Evolutionary conservation across 2,797 vertebrate species (phyloP).

Genomic region (Orestias chungarensis): DNA sequence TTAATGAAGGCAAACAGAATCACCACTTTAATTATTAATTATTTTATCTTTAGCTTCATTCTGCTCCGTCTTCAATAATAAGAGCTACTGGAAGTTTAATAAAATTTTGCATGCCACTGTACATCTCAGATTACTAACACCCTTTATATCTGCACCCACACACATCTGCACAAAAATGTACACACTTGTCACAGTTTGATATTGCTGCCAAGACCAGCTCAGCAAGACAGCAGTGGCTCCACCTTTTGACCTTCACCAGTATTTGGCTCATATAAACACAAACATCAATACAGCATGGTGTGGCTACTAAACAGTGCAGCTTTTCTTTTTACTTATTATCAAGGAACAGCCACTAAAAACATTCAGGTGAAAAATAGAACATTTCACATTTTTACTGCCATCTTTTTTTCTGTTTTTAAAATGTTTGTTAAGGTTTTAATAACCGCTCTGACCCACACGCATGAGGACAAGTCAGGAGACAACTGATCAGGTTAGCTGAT

Average conservation of each 20-base stretch:
- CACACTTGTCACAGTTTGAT: constrained; percentile 41
- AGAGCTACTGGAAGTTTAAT: neutral
- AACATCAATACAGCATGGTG: constrained; percentile 7
- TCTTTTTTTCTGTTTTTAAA: neutral
- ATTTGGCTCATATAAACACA: constrained; percentile 42
- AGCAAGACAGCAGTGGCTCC: constrained; percentile 38
- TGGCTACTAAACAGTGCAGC: constrained; percentile 3
- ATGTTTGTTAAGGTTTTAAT: neutral
- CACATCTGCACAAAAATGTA: constrained; percentile 14
- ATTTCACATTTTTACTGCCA: neutral
- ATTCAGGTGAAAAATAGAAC: neutral
- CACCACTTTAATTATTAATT: neutral
- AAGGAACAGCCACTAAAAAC: neutral
- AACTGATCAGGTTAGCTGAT: neutral
- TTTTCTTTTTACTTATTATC: neutral
- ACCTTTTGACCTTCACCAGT: constrained; percentile 67
- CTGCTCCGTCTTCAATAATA: constrained; percentile 7
- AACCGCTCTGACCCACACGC: too few relatives aligned
- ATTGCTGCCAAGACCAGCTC: constrained; percentile 59
- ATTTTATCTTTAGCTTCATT: neutral
- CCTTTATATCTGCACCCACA: constrained; percentile 14
- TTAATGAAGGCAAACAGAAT: neutral
- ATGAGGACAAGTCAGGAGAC: too few relatives aligned
- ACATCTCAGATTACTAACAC: constrained; percentile 31
- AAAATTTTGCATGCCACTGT: constrained; percentile 1